These are phyloP conservation scores for Apostichopus parvimensis DNA, from an alignment of 35 echinoderm and acorn worm genomes.

Conservation along the genomic window DNA sequence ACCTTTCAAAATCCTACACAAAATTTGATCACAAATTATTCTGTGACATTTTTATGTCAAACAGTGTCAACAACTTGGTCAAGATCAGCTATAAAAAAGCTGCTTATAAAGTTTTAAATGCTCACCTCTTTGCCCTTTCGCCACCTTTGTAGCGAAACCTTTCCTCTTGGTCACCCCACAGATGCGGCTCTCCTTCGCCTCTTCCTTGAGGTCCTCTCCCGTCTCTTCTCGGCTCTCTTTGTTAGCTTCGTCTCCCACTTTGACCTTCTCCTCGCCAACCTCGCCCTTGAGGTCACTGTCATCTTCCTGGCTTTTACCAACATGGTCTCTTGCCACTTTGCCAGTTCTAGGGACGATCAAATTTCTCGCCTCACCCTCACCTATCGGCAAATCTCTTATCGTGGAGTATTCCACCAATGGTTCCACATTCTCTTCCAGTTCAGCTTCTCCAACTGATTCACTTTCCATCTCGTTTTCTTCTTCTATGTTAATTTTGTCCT, in stretches of 20 bases:
- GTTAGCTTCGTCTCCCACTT: not conserved
- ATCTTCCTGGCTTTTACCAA: not conserved
- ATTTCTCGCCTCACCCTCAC: not conserved
- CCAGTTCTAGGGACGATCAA: not conserved
- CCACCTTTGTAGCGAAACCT: not conserved
- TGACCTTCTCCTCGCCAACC: not conserved
- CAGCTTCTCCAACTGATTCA: not conserved
- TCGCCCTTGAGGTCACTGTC: not conserved
- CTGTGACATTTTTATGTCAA: no score
- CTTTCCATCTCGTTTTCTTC: not conserved
- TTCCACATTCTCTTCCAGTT: not conserved
- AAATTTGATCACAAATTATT: no score
- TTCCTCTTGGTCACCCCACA: not conserved
- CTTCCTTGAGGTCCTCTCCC: not conserved
- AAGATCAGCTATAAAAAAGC: no score
- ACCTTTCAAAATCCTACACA: no score
- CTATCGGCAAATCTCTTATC: not conserved
- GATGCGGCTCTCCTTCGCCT: not conserved
- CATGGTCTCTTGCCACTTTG: not conserved
- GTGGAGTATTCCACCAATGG: not conserved
- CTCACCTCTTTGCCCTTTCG: not conserved
- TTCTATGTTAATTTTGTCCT: not conserved
- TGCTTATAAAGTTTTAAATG: not conserved
- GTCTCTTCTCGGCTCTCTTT: not conserved
- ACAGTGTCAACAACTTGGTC: no score